A percentile compares a stretch with the other conserved stretches of the same genome.
These are phyloP conservation scores for Corella eumyota DNA, from an alignment of 23 tunicate genomes.

Conservation along the genomic window DNA sequence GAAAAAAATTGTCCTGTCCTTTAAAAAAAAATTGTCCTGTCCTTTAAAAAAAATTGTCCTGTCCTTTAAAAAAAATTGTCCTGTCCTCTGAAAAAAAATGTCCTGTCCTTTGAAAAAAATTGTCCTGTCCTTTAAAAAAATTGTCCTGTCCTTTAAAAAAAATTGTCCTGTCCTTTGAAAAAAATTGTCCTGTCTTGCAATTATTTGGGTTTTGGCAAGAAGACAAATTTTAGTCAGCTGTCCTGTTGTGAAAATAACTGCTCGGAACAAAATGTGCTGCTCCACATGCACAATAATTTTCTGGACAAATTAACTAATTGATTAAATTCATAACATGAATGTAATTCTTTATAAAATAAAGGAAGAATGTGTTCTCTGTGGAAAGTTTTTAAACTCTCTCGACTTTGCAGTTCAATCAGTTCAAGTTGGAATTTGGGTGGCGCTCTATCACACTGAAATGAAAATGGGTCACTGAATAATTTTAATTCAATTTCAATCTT, in stretches of 20 bases:
- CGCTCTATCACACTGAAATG: constrained; percentile 10
- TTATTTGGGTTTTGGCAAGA: too few relatives aligned
- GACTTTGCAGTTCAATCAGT: constrained; percentile 23
- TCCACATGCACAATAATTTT: constrained; percentile 1
- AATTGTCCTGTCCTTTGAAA: too few relatives aligned
- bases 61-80: too few relatives aligned
- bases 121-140: too few relatives aligned
- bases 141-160: too few relatives aligned
- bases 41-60: too few relatives aligned
- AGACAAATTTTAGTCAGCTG: too few relatives aligned
- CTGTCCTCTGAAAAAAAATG: too few relatives aligned
- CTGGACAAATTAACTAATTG: constrained; percentile 2
- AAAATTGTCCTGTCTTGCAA: too few relatives aligned
- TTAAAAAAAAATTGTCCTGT: too few relatives aligned
- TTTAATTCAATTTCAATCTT: constrained; percentile 6
- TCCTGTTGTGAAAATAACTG: constrained; percentile 4
- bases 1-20: too few relatives aligned
- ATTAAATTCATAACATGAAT: neutral
- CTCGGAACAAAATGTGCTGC: constrained; percentile 5
- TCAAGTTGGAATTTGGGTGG: constrained; percentile 8
- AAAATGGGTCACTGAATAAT: constrained; percentile 7
- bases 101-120: too few relatives aligned
- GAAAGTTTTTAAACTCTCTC: constrained; percentile 4
- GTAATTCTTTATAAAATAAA: constrained; percentile 9
- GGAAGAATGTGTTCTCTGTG: constrained; percentile 1